phyloP scores from a whole-genome alignment of 2,113 vertebrate genomes.

The Fregetta grallaria region DNA sequence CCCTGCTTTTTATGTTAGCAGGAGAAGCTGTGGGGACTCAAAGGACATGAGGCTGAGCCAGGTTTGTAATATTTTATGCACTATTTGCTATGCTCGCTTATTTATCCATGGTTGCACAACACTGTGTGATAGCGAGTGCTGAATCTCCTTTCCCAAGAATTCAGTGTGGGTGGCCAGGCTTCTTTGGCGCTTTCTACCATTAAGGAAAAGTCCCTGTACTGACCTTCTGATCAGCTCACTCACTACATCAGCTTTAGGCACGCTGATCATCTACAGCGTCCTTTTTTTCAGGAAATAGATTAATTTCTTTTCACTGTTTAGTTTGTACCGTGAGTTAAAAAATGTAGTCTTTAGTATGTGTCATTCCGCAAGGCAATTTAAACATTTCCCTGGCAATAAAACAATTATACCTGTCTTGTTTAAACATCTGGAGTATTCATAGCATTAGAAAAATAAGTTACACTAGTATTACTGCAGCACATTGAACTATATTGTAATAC shows the following conservation, averaged over 20 bases:
- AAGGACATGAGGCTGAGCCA: not conserved
- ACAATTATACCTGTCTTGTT: not conserved
- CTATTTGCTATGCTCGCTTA: not conserved
- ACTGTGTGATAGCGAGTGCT: not conserved
- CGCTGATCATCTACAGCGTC: not conserved
- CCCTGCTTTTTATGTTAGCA: not conserved
- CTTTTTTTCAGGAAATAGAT: not conserved
- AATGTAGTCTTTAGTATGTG: not conserved
- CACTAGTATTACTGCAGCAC: not conserved
- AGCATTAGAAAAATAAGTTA: not conserved
- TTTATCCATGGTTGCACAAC: not conserved
- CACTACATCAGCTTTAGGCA: not conserved
- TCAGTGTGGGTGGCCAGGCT: not conserved
- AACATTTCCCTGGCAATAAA: not conserved
- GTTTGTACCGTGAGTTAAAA: not conserved
- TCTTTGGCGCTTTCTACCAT: not conserved
- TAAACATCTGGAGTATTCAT: not conserved
- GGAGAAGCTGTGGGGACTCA: not conserved
- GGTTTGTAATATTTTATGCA: slow-evolving; percentile 20
- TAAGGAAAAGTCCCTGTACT: not conserved
- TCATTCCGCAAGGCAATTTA: not conserved
- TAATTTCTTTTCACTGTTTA: not conserved
- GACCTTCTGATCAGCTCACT: not conserved
- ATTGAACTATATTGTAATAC: not conserved
- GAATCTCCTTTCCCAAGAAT: not conserved